These are phyloP conservation scores for Poecilia velifera DNA, from an alignment of 2,797 vertebrate genomes.

Conservation along the genomic window DNA sequence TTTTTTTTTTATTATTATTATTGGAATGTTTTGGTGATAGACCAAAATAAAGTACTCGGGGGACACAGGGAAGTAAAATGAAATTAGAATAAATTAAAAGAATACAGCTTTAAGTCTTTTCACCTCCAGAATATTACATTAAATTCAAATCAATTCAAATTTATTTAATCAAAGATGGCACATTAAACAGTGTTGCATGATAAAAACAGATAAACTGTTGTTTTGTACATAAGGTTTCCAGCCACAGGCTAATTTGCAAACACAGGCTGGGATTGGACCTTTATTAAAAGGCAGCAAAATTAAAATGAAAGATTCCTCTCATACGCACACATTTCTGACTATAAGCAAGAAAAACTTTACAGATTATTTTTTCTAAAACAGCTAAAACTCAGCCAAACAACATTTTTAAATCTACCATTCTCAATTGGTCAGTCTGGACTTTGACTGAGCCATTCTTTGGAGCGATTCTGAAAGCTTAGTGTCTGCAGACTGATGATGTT, in stretches of 20 bases:
- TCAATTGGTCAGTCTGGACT: neutral
- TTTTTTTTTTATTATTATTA: neutral
- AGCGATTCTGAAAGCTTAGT: neutral
- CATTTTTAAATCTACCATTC: neutral
- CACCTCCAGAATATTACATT: neutral
- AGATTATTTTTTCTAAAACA: neutral
- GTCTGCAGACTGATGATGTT: neutral
- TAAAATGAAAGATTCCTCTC: too few relatives aligned
- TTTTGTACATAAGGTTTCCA: too few relatives aligned
- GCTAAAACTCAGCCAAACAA: neutral
- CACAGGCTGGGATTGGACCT: too few relatives aligned
- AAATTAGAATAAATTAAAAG: neutral
- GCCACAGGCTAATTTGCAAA: too few relatives aligned
- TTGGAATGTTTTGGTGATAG: neutral
- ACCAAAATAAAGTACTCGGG: neutral
- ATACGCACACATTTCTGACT: too few relatives aligned
- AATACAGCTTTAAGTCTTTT: neutral
- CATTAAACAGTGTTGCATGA: too few relatives aligned
- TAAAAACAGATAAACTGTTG: too few relatives aligned
- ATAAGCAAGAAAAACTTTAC: neutral
- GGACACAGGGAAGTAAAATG: neutral
- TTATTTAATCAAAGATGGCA: too few relatives aligned
- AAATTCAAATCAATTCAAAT: neutral
- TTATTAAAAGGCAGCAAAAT: too few relatives aligned
- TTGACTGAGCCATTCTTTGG: neutral